phyloP scores from a whole-genome alignment of 53 echinoderm and acorn worm species.

The Echinarachnius parma region DNA sequence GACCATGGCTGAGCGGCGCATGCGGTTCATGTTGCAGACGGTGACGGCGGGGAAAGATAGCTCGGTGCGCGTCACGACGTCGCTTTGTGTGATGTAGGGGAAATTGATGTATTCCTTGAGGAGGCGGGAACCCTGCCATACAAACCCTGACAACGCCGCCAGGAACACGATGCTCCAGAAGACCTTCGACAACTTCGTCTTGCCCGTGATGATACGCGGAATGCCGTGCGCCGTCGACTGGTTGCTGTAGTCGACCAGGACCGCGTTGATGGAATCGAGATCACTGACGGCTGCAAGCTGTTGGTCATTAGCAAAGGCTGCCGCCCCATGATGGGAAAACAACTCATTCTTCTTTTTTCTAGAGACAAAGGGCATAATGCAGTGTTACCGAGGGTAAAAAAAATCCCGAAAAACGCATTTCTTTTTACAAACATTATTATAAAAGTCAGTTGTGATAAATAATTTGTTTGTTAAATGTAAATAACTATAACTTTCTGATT shows the following conservation, averaged over 20 bases:
- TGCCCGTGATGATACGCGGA: slow-evolving; percentile 63
- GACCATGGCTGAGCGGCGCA: slow-evolving; percentile 56
- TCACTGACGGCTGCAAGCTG: too few relatives aligned
- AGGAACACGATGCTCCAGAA: slow-evolving; percentile 60
- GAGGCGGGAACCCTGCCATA: slow-evolving; percentile 58
- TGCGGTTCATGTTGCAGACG: slow-evolving; percentile 83
- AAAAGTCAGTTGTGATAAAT: too few relatives aligned
- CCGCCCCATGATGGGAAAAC: too few relatives aligned
- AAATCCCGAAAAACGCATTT: too few relatives aligned
- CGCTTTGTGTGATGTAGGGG: slow-evolving; percentile 68
- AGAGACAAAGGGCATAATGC: too few relatives aligned
- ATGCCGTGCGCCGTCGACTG: slow-evolving; percentile 72
- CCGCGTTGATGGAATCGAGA: slow-evolving; percentile 8
- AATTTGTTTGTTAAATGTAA: too few relatives aligned
- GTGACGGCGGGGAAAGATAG: slow-evolving; percentile 82
- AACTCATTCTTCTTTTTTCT: too few relatives aligned
- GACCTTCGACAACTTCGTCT: slow-evolving; percentile 26
- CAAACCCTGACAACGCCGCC: slow-evolving; percentile 40
- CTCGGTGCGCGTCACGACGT: slow-evolving; percentile 56
- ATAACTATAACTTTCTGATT: too few relatives aligned
- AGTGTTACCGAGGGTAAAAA: too few relatives aligned
- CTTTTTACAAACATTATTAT: too few relatives aligned
- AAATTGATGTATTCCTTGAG: slow-evolving; percentile 33
- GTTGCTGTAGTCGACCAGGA: slow-evolving; percentile 42
- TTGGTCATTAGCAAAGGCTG: too few relatives aligned